These are phyloP conservation scores for Drosophila athabasca DNA, from an alignment of 1,140 invertebrate species.

Conservation along the genomic window DNA sequence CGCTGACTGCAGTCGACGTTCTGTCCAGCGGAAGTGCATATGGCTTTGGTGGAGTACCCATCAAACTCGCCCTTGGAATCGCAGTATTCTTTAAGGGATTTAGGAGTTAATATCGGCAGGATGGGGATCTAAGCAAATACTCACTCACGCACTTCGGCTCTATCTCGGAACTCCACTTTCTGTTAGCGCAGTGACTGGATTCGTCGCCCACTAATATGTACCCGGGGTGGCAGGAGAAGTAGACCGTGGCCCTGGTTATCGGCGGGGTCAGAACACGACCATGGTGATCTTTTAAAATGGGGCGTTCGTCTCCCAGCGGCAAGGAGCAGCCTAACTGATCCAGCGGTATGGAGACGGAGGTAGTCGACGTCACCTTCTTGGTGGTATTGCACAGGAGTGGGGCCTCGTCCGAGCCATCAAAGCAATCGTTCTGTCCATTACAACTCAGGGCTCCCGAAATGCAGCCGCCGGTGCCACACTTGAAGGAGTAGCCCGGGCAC, in stretches of 20 bases:
- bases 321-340: slow-evolving; percentile 50
- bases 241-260: slow-evolving; percentile 35
- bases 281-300: slow-evolving; percentile 32
- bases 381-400: slow-evolving; percentile 65
- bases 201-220: slow-evolving; percentile 39
- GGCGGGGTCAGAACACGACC: slow-evolving; percentile 21
- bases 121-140: slow-evolving; percentile 7
- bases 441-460: slow-evolving; percentile 85
- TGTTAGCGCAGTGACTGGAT: slow-evolving; percentile 46
- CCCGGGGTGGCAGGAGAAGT: slow-evolving; percentile 50
- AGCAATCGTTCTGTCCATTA: slow-evolving; percentile 87
- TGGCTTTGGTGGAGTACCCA: slow-evolving; percentile 60
- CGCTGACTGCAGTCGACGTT: slow-evolving; percentile 33
- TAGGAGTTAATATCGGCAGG: not conserved
- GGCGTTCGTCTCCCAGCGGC: slow-evolving; percentile 41
- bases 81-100: slow-evolving; percentile 51
- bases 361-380: slow-evolving; percentile 77
- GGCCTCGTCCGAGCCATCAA: slow-evolving; percentile 87
- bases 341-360: not conserved
- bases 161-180: slow-evolving; percentile 41
- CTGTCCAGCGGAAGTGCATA: slow-evolving; percentile 45
- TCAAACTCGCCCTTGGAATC: slow-evolving; percentile 33
- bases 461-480: slow-evolving; percentile 87
- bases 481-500: slow-evolving; percentile 85
- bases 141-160: slow-evolving; percentile 67